Evolutionary conservation across 2,113 vertebrate species (phyloP), one percentile per base, ranked within the genome.

Genomic region (Tachysurus vachellii): DNA sequence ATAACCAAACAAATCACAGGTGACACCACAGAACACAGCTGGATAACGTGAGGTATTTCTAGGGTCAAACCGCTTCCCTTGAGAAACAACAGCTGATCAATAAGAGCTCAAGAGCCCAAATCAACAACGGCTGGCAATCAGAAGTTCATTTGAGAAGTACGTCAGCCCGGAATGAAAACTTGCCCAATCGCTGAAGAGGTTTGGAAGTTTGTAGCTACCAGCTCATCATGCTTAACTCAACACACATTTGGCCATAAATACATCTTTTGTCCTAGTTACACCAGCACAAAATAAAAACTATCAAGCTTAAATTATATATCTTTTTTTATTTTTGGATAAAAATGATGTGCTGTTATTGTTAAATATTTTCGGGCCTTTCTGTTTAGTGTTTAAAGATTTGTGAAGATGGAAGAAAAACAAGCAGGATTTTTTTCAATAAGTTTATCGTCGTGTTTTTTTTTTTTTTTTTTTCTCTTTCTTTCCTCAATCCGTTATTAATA

Each of bases 131-230:
- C 75, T 54, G 50, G 75, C 50, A 79, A 79, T 54, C 75, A 54
- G 75, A 54, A 79, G 75, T 79, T 54, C 54, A 79, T 79, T n/a
- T 21, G 28, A 79, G 50, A 54, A 28, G 16, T 79, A 28, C 75
- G 50, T 53, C 2, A 28, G 14, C 26, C 50, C 14, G 3, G n/a
- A 17, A 54, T 54, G 50, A 79, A 36, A 79, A 54, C 75, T 54
- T 28, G 26, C 26, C 13, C 75, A 54, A 28, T 54, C 75, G 26
- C 13, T 28, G 75, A 16, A 28, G 50, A 79, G 54, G 75, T 54
- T 79, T 79, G 75, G 75, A 79, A 79, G 75, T 26, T 79, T 54
- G 50, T 28, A 79, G 75, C 75, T 79, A 79, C 75, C 50, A 54
- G 75, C 54, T 79, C 50, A 23, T 54, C 50, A 16, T 54, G 47